Percentiles rank a stretch among this genome's conserved stretches.
These are phyloP conservation scores for Hirtodrosophila histrioides DNA, from an alignment of 2,888 invertebrate species.

Conservation along the genomic window DNA sequence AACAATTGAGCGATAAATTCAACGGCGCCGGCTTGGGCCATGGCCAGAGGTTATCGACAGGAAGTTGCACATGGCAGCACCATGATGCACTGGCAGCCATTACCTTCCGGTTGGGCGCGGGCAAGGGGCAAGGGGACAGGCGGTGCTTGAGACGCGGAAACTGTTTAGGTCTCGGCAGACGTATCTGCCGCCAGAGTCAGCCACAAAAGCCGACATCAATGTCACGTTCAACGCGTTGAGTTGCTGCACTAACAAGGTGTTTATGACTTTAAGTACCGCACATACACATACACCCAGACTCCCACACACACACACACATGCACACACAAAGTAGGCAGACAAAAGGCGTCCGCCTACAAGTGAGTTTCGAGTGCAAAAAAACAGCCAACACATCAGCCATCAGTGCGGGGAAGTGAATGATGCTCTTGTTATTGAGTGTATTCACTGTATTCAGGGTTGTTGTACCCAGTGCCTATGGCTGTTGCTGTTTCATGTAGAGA, in stretches of 20 bases:
- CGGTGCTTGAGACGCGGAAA: conserved; percentile 71
- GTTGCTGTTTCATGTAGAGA: conserved; percentile 34
- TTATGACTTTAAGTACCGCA: conserved; percentile 67
- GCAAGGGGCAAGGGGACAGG: background rate
- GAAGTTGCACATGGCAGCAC: conserved; percentile 69
- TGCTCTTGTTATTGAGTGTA: conserved; percentile 30
- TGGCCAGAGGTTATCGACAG: conserved; percentile 66
- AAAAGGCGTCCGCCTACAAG: conserved; percentile 67
- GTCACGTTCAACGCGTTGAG: conserved; percentile 76
- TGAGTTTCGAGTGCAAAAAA: conserved; percentile 55
- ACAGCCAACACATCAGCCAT: conserved; percentile 20
- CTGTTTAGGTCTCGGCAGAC: conserved; percentile 44
- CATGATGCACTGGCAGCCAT: conserved; percentile 38
- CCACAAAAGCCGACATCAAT: conserved; percentile 79
- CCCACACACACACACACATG: conserved; percentile 18
- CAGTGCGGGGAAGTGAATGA: conserved; percentile 31
- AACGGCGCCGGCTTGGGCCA: conserved; percentile 49
- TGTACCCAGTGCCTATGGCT: conserved; percentile 41
- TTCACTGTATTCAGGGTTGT: conserved; percentile 52
- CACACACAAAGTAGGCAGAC: conserved; percentile 55
- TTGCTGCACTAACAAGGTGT: conserved; percentile 73
- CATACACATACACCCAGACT: conserved; percentile 13
- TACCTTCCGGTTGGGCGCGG: conserved; percentile 46
- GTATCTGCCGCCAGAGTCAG: conserved; percentile 24
- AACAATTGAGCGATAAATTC: conserved; percentile 64